Base-by-base conservation (phyloP, 2,797 vertebrate genomes). In the Gambusia yucatana region DNA sequence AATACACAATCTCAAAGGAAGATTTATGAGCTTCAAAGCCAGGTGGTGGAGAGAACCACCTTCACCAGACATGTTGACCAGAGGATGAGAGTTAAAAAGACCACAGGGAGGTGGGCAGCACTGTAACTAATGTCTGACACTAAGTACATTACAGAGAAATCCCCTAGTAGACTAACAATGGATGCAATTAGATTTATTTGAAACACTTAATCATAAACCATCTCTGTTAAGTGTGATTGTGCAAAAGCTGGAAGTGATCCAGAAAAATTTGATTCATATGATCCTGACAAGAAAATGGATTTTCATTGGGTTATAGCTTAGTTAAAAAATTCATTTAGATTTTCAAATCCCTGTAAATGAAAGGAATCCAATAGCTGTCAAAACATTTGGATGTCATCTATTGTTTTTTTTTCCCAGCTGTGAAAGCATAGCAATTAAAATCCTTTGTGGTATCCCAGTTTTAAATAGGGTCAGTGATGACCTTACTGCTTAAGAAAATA, bases 81-180 rank as follows among this genome's bases (percentile, higher is more conserved):
- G 91, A 86, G 82, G 71, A 87, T 89, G 89, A 90, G 87, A 90
- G 84, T 75, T 87, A 65, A 78, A 83, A 75, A 84, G 87, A 92
- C 82, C 91, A 90, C 89, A 86, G 82, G 84, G 91, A 87, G 89
- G 86, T 88, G 59, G 86, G 86, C 89, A 84, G 89, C 79, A 50
- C 85, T 84, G 86, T 91, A 92, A 94, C 94, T 92, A 89, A 83
- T 78, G 22, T 52, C 50, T 52, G 50, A 33, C 84, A 82, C 89
- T 95, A 95, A 96, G 93, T 92, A 91, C 88, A 90, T 95, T 93
- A 94, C 79, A 82, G 44, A 92, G 86, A 82, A 80, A 88, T 88
- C 87, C 77, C 77, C 84, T 82, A 88, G 92, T 85, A 84, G 87
- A 90, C 82, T 89, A 89, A 76, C 86, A 82, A 91, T 85, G 77